Conservation (phyloP, 2,113 vertebrate species). For the Marcusenius ussheri region DNA sequence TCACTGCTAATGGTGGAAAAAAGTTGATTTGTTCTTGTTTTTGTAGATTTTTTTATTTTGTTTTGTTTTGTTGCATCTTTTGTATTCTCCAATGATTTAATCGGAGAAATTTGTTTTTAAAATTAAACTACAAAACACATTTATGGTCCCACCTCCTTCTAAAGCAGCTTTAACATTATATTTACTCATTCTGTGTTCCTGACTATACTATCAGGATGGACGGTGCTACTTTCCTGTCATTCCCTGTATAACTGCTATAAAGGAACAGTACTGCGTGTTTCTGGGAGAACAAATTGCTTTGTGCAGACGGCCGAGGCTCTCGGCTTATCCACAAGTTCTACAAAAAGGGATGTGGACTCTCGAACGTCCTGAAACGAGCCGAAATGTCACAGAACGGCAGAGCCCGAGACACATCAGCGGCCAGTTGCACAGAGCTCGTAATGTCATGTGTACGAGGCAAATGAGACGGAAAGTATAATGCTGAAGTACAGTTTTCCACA, state of each 20-base stretch:
- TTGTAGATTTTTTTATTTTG: neutral
- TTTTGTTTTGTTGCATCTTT: neutral
- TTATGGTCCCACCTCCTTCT: neutral
- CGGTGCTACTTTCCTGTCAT: neutral
- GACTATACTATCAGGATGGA: neutral
- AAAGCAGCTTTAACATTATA: neutral
- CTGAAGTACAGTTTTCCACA: neutral
- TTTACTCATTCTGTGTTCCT: neutral
- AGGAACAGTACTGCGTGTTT: neutral
- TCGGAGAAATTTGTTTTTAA: constrained; percentile 9
- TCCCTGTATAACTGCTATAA: neutral
- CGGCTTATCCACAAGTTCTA: neutral
- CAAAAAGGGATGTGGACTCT: neutral
- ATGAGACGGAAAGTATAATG: neutral
- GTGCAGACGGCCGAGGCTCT: neutral
- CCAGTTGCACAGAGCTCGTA: neutral
- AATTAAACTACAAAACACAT: neutral
- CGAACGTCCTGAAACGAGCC: neutral
- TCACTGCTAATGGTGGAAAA: constrained; percentile 9
- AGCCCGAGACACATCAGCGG: neutral
- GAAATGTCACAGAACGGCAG: neutral
- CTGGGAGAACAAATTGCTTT: neutral
- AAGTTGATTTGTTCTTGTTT: constrained; percentile 7
- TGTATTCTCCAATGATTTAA: neutral
- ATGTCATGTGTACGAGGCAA: neutral